phyloP scores from a whole-genome alignment of 2,888 invertebrate species.

The Pristionchus exspectatus region DNA sequence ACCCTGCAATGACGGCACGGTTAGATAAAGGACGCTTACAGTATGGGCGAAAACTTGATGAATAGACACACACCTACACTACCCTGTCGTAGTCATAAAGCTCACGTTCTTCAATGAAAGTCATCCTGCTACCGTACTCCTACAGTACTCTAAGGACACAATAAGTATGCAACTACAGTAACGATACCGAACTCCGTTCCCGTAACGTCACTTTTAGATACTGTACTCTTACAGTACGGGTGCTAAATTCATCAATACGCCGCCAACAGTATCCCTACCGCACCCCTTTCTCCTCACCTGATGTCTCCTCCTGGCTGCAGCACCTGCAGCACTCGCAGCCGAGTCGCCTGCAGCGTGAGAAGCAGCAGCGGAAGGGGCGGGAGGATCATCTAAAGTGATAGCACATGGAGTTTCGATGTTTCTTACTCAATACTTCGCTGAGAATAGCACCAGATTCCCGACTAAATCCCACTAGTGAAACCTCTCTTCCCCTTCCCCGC shows the following conservation, averaged over 20 bases:
- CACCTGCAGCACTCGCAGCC: constrained; percentile 30
- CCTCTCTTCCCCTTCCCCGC: not conserved
- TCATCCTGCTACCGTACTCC: too few species aligned
- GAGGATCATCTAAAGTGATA: not conserved
- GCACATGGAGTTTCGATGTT: not conserved
- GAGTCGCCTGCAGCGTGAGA: not conserved
- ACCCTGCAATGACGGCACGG: not conserved
- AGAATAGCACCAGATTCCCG: too few species aligned
- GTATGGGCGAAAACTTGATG: not conserved
- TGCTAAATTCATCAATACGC: too few species aligned
- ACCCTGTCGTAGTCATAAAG: too few species aligned
- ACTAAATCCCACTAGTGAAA: not conserved
- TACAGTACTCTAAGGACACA: too few species aligned
- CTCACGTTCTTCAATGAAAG: not conserved
- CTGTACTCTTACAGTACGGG: not conserved
- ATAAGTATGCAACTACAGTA: not conserved
- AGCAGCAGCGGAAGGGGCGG: not conserved
- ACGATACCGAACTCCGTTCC: too few species aligned
- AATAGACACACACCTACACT: too few species aligned
- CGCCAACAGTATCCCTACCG: too few species aligned
- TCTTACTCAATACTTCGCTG: not conserved
- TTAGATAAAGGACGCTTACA: not conserved
- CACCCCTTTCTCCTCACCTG: not conserved
- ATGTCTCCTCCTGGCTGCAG: constrained; percentile 43
- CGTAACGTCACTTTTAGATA: not conserved